phyloP scores from a whole-genome alignment of 2,888 invertebrate species.

The Agrotis puta region DNA sequence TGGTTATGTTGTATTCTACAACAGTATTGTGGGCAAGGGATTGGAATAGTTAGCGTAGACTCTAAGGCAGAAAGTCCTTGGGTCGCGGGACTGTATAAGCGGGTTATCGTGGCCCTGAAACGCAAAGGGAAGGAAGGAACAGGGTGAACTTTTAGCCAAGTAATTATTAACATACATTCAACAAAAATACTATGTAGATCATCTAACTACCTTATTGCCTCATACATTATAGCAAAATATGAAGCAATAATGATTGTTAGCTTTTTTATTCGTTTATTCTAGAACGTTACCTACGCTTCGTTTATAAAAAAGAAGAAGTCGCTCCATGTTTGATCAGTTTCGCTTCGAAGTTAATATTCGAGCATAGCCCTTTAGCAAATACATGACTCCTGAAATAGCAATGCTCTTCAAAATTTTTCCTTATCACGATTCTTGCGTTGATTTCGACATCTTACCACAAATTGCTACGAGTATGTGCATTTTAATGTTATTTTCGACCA shows the following conservation, averaged over 20 bases:
- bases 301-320: neutral
- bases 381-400: neutral
- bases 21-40: neutral
- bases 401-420: conserved; percentile 34
- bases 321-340: conserved; percentile 13
- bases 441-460: conserved; percentile 33
- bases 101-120: no score
- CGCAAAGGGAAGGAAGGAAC: no score
- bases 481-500: neutral
- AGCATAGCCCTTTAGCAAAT: neutral
- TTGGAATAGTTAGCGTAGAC: neutral
- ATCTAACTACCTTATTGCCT: neutral
- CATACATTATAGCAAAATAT: conserved; percentile 18
- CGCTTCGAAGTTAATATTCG: neutral
- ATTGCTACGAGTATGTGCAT: conserved; percentile 21
- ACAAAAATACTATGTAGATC: neutral
- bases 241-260: neutral
- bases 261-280: neutral
- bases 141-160: neutral
- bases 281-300: neutral
- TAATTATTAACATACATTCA: neutral
- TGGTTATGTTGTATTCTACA: neutral
- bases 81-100: no score
- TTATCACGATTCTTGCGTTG: conserved; percentile 2
- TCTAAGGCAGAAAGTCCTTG: no score